Conservation (phyloP, 2,888 invertebrate genomes). For the Byasa hedistus region DNA sequence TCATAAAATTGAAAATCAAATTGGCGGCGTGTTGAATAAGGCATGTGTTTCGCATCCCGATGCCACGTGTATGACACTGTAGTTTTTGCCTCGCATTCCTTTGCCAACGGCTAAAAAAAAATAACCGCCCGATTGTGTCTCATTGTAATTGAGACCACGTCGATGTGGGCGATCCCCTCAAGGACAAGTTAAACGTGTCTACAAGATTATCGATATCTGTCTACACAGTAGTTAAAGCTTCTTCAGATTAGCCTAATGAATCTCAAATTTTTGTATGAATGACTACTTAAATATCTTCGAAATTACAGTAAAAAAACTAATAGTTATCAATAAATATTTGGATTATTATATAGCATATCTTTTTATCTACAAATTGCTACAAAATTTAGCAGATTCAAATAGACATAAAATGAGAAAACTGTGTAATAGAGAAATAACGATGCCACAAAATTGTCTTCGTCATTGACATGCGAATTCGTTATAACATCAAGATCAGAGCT, state of each 20-base stretch:
- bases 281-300: too few species aligned
- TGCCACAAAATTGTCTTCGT: background rate
- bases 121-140: slow-evolving; percentile 41
- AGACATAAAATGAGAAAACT: too few species aligned
- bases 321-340: too few species aligned
- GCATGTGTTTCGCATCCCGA: slow-evolving; percentile 39
- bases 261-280: background rate
- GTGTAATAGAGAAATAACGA: too few species aligned
- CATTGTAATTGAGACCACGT: slow-evolving; percentile 53
- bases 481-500: slow-evolving; percentile 3
- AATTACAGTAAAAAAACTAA: too few species aligned
- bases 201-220: slow-evolving; percentile 22
- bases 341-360: too few species aligned
- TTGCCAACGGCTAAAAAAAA: slow-evolving; percentile 45
- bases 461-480: background rate
- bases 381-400: too few species aligned
- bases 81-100: slow-evolving; percentile 56
- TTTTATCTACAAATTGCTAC: too few species aligned
- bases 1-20: slow-evolving; percentile 26
- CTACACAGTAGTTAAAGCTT: slow-evolving; percentile 14
- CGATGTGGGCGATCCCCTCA: slow-evolving; percentile 35
- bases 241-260: slow-evolving; percentile 12
- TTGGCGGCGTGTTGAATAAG: slow-evolving; percentile 30
- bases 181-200: slow-evolving; percentile 39
- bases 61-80: slow-evolving; percentile 48